Evolutionary conservation across 2,113 vertebrate species (phyloP), one percentile per base, ranked within the genome.

Genomic region (Anarrhichthys ocellatus): DNA sequence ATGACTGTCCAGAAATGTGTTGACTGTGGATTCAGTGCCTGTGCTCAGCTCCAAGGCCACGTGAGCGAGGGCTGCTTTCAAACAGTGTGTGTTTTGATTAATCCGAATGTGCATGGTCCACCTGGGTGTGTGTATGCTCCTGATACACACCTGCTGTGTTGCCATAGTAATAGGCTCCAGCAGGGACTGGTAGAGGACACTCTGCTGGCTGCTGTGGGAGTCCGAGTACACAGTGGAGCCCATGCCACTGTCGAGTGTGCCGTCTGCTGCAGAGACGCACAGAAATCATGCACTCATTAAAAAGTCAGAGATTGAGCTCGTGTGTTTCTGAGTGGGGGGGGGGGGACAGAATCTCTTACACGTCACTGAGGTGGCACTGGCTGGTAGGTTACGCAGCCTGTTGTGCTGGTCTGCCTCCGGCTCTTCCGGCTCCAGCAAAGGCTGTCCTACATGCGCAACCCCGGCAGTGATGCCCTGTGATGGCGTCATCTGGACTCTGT

Each of bases 151-250:
- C 74, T 97, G 96, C 75, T 96, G 92, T 8, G 87, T 92, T 72
- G 95, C 88, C 17, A 96, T 92, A 14, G 96, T 92, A 4, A 94
- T 90, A 0, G 96, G 72, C 0, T 98, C 97, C 0, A 95, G 94
- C 52, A 98, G 90, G 2, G 97, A 96, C 0, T 96, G 96, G 91
- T 97, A 97, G 90, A 97, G 96, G 86, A 96, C 95, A 2, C 97
- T 97, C 68, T 96, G 97, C 94, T 98, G 97, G 94, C 97, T 98
- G 95, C 97, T 97, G 89, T 97, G 97, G 0, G 97, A 98, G 88
- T 98, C 97, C 0, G 97, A 97, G 86, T 97, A 99, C 65, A 97
- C 96, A 0, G 96, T 96, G 66, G 97, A 98, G 76, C 97, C 97
- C 92, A 97, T 96, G 82, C 97, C 97, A 17, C 97, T 98, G 95